Evolutionary conservation across 2,797 vertebrate species (phyloP).

Genomic region (Enteromius treurensis): DNA sequence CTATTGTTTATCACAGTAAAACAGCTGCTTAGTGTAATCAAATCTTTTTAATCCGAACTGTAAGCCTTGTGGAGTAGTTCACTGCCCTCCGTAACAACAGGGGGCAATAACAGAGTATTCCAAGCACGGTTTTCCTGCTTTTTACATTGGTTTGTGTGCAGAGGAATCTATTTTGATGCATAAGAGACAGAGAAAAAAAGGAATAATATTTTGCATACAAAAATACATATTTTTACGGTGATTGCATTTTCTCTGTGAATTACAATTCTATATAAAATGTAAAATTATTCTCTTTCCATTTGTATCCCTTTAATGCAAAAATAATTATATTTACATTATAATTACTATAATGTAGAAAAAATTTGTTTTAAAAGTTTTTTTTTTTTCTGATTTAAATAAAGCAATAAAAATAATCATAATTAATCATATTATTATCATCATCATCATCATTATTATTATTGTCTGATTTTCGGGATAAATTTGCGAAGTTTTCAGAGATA

Average conservation of each 20-base stretch:
- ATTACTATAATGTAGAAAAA: neutral
- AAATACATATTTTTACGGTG: neutral
- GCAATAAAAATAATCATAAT: neutral
- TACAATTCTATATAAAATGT: neutral
- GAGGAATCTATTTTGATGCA: neutral
- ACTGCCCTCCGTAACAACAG: slow-evolving; percentile 52
- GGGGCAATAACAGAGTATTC: slow-evolving; percentile 52
- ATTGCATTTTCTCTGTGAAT: neutral
- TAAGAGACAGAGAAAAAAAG: neutral
- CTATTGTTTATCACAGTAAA: slow-evolving; percentile 60
- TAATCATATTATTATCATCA: too few species aligned
- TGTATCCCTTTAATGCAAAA: neutral
- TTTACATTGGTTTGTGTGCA: neutral
- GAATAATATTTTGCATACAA: neutral
- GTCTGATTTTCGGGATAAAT: neutral
- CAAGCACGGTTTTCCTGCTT: slow-evolving; percentile 13
- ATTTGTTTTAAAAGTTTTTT: too few species aligned
- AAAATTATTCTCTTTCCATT: neutral
- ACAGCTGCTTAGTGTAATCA: slow-evolving; percentile 63
- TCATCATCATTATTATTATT: neutral
- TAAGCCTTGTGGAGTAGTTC: slow-evolving; percentile 52
- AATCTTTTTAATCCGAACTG: slow-evolving; percentile 58
- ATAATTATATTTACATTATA: neutral
- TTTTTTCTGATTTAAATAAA: neutral
- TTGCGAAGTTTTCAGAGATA: neutral